These are phyloP conservation scores for Archegozetes longisetosus DNA, from an alignment of 1,140 invertebrate genomes.

Conservation along the genomic window DNA sequence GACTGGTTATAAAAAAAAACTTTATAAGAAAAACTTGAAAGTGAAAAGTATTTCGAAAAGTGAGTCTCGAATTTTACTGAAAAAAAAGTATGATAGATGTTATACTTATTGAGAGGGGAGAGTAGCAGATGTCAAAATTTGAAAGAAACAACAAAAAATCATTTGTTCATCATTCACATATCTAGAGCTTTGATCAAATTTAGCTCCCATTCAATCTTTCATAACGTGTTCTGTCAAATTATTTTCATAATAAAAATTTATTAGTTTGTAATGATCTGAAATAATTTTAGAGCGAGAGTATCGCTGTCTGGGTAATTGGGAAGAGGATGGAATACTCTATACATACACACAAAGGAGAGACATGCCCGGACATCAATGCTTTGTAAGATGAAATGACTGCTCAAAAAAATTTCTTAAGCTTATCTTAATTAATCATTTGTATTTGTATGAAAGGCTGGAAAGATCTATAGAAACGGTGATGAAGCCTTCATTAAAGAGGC, in stretches of 20 bases:
- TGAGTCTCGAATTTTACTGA: too few relatives aligned
- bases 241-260: background rate
- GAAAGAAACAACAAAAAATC: too few relatives aligned
- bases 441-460: constrained; percentile 31
- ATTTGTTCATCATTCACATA: too few relatives aligned
- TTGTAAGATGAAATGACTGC: constrained; percentile 28
- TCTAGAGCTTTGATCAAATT: too few relatives aligned
- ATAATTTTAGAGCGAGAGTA: constrained; percentile 43
- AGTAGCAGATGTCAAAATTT: too few relatives aligned
- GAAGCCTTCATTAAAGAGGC: constrained; percentile 49
- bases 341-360: constrained; percentile 51
- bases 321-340: constrained; percentile 45
- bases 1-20: too few relatives aligned
- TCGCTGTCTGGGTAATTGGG: constrained; percentile 50
- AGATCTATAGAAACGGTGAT: constrained; percentile 43
- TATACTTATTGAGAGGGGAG: too few relatives aligned
- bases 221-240: background rate
- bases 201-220: too few relatives aligned
- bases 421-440: background rate
- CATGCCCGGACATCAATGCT: constrained; percentile 48
- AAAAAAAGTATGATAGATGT: too few relatives aligned
- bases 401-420: background rate
- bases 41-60: too few relatives aligned
- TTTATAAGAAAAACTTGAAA: too few relatives aligned
- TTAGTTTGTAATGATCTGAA: background rate